Evolutionary conservation across 2,888 invertebrate genomes (phyloP), one percentile per base, ranked within the genome.

Genomic region (Drosophila falleni): DNA sequence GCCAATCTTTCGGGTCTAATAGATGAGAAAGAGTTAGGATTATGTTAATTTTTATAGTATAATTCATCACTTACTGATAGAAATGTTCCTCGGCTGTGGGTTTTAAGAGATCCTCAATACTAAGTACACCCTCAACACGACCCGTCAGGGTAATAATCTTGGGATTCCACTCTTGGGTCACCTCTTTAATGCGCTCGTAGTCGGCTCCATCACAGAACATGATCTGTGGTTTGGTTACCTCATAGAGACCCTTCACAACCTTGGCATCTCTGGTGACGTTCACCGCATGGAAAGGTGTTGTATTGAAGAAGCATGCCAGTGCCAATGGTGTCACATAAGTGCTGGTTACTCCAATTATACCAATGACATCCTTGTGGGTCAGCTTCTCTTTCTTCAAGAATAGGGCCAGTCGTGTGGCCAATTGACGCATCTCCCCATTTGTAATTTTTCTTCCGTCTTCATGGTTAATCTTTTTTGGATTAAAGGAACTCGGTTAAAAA

Each of bases 121-220:
- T 50, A 2, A 53, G 16, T 6, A 77, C 69, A 16, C 71, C 83
- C 2, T 73, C 80, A 1, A 83, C 68, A 11, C 41, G 63, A 0
- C 63, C 81, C 0, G 68, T 74, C 1, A 82, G 56, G 0, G 84
- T 69, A 4, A 87, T 5, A 9, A 87, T 51, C 41, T 75, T 72
- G 2, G 80, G 78, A 0, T 70, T 19, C 58, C 87, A 69, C 23
- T 77, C 80, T 6, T 78, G 58, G 10, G 85, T 55, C 26, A 78
- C 50, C 10, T 76, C 67, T 55, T 78, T 80, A 11, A 89, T 79
- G 29, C 72, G 68, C 29, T 74, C 71, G 41, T 83, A 87, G 54
- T 71, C 70, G 0, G 56, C 26, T 1, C 46, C 72, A 61, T 89
- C 89, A 49, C 90, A 90, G 46, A 90, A 89, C 56, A 90, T 77